Evolutionary conservation across 2,888 invertebrate species (phyloP).

Genomic region (Trissolcus brochymenae): DNA sequence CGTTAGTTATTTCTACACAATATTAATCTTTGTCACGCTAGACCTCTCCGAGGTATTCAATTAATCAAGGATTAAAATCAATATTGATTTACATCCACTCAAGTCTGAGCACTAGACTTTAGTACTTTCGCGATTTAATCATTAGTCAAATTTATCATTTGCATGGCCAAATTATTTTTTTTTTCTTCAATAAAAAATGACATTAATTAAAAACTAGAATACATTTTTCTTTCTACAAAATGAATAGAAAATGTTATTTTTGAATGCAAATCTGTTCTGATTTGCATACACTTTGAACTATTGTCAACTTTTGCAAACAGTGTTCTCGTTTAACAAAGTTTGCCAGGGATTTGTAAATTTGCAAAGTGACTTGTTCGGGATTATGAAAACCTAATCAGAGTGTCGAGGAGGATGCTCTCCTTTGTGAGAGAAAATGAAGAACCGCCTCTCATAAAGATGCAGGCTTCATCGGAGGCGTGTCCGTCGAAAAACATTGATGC

Average conservation of each 20-base stretch:
- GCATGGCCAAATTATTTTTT: too few species aligned
- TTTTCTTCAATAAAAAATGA: too few species aligned
- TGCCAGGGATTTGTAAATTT: neutral
- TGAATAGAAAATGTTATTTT: too few species aligned
- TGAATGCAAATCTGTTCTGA: too few species aligned
- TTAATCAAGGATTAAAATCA: neutral
- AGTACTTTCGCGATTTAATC: too few species aligned
- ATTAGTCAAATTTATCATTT: too few species aligned
- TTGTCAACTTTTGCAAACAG: neutral
- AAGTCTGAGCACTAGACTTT: too few species aligned
- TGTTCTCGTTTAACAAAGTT: conserved; percentile 4
- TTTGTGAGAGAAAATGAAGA: conserved; percentile 34
- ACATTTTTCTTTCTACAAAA: too few species aligned
- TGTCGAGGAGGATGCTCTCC: conserved; percentile 28
- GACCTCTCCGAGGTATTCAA: conserved; percentile 6
- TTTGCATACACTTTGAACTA: too few species aligned
- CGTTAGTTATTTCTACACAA: neutral
- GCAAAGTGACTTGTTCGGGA: conserved; percentile 30
- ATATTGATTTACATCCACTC: too few species aligned
- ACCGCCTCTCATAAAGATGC: conserved; percentile 31
- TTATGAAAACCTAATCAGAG: conserved; percentile 41
- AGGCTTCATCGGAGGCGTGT: conserved; percentile 22
- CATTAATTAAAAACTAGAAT: too few species aligned
- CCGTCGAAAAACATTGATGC: conserved; percentile 15
- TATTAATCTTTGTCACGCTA: conserved; percentile 21